Evolutionary conservation across 1,140 invertebrate genomes (phyloP).

Genomic region (Procambarus clarkii): DNA sequence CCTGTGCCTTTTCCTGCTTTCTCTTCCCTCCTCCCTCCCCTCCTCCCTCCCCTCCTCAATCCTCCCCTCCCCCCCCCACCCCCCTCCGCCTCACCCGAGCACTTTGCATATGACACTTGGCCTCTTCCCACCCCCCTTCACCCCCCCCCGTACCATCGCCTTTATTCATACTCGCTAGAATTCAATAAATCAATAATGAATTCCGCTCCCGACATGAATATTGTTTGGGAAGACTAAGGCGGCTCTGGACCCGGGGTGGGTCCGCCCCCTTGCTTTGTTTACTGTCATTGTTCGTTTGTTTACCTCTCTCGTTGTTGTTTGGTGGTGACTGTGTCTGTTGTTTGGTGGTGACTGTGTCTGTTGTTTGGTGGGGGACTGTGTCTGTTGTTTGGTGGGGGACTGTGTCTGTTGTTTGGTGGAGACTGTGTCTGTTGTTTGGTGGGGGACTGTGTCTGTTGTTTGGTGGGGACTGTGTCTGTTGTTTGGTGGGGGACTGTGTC

Average conservation of each 20-base stretch:
- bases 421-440: background rate
- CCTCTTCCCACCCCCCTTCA: background rate
- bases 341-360: background rate
- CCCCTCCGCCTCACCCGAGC: background rate
- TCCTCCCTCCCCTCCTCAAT: background rate
- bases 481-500: too few relatives aligned
- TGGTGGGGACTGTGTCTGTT: background rate
- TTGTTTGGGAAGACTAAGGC: slow-evolving; percentile 29
- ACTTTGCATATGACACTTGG: slow-evolving; percentile 8
- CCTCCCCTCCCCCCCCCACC: background rate
- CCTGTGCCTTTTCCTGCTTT: background rate
- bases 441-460: background rate
- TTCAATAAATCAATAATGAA: slow-evolving; percentile 44
- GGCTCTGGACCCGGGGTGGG: background rate
- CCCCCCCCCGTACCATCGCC: background rate
- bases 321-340: background rate
- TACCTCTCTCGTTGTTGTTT: background rate
- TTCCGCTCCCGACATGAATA: slow-evolving; percentile 18
- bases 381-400: background rate
- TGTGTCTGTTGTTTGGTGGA: background rate
- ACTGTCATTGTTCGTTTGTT: background rate
- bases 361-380: background rate
- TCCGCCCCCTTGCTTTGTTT: background rate
- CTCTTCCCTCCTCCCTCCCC: background rate
- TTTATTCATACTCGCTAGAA: background rate